Evolutionary conservation across 1,140 invertebrate species (phyloP), one percentile per base, ranked within the genome.

Genomic region (Rhagoletis zephyria): DNA sequence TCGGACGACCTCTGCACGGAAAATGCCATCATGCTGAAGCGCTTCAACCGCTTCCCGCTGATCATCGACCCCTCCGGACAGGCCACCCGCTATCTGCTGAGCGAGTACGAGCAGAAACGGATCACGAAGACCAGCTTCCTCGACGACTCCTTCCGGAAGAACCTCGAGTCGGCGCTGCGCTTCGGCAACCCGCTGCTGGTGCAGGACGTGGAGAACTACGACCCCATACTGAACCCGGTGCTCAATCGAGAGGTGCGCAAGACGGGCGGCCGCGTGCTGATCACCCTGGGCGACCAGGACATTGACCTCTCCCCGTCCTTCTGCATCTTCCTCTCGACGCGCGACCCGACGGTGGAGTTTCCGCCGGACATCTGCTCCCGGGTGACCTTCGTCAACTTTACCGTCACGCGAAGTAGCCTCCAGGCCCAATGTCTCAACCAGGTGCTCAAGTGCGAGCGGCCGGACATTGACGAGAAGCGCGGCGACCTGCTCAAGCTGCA

Each of bases 381-480:
- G 67, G 99, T 99, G 1, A 99, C 99, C 0, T 99, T 99, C 93
- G 98, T 99, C 2, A 99, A 99, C 94, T 99, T 99, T 93, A 99
- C 99, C 0, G 98, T 99, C 7, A 99, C 99, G 0, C 95, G 98
- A 77, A 98, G 98, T 88, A 99, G 98, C 88, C 94, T 99, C 87
- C 98, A 99, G 94, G 98, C 97, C 88, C 99, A 99, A 94, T 99
- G 99, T 93, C 94, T 99, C 90, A 99, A 99, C 94, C 97, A 99
- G 94, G 98, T 99, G 14, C 94, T 99, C 0, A 99, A 99, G 93
- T 97, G 98, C 4, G 99, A 99, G 94, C 94, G 99, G 88, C 99
- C 99, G 0, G 99, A 99, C 92, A 99, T 99, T 89, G 99, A 99
- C 93, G 97, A 98, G 90, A 99, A 99, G 93, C 95, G 99, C 85